Evolutionary conservation across 2,888 invertebrate genomes (phyloP).

Genomic region (Drosophila eohydei): DNA sequence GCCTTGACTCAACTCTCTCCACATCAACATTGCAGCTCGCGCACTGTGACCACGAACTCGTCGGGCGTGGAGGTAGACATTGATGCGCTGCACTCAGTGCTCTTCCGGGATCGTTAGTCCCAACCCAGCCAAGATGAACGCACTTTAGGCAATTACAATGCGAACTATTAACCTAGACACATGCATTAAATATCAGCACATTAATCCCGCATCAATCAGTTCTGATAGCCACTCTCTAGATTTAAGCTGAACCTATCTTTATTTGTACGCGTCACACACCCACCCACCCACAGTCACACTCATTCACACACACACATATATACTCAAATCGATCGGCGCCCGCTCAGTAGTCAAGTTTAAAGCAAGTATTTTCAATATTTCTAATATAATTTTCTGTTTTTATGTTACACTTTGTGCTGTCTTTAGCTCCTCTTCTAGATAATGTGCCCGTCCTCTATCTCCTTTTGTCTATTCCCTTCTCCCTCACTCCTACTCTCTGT

Average conservation of each 20-base stretch:
- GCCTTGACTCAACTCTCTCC: not conserved
- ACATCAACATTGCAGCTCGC: constrained; percentile 53
- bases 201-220: constrained; percentile 8
- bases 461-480: not conserved
- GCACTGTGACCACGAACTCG: constrained; percentile 74
- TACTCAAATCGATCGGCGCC: not conserved
- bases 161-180: constrained; percentile 15
- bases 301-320: not conserved
- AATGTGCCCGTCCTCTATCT: too few relatives aligned
- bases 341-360: constrained; percentile 11
- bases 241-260: constrained; percentile 4
- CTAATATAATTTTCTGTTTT: not conserved
- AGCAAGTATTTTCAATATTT: constrained; percentile 17
- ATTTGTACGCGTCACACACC: constrained; percentile 7
- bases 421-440: not conserved
- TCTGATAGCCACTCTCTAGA: constrained; percentile 11
- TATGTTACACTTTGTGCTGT: not conserved
- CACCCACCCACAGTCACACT: not conserved
- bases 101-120: constrained; percentile 81
- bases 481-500: not conserved
- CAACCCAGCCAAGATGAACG: constrained; percentile 1
- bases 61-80: constrained; percentile 84
- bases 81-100: constrained; percentile 84
- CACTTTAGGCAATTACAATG: constrained; percentile 20
- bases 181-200: constrained; percentile 9